Conservation (phyloP, 2,888 invertebrate species). For the Macrostomum cliftonense region DNA sequence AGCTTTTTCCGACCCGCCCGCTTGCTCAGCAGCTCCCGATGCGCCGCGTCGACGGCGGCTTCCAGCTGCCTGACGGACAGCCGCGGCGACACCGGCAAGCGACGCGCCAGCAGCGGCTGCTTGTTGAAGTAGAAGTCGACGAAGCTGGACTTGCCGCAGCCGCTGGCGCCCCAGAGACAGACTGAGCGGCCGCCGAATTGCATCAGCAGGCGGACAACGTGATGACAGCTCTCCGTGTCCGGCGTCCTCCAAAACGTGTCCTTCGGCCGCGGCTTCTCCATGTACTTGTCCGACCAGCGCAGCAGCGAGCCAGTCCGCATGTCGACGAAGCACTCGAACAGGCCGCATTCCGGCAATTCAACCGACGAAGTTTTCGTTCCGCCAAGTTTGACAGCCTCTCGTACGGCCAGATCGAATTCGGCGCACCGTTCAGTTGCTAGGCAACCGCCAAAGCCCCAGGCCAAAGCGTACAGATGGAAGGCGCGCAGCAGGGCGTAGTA, state of each 20-base stretch:
- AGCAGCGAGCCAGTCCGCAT: constrained; percentile 1
- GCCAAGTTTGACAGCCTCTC: too few species aligned
- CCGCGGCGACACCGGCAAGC: too few species aligned
- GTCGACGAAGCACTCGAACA: neutral
- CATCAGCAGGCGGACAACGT: constrained; percentile 24
- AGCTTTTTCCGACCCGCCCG: too few species aligned
- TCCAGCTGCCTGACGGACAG: too few species aligned
- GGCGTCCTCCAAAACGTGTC: neutral
- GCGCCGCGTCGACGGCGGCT: too few species aligned
- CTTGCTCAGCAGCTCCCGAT: too few species aligned
- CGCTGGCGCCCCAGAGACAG: constrained; percentile 27
- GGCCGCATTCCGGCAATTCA: neutral
- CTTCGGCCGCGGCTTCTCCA: neutral
- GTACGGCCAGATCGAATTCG: too few species aligned
- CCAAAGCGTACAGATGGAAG: neutral
- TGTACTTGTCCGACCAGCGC: neutral
- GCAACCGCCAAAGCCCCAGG: neutral
- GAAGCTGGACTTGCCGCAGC: constrained; percentile 29
- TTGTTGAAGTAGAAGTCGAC: constrained; percentile 14
- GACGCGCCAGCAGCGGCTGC: too few species aligned
- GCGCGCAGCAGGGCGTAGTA: neutral
- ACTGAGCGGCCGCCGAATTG: constrained; percentile 23
- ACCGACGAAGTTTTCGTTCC: neutral
- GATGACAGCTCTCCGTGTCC: constrained; percentile 22
- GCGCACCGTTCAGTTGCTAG: neutral